Conservation (phyloP, 2,113 vertebrate genomes). For the Solea solea region DNA sequence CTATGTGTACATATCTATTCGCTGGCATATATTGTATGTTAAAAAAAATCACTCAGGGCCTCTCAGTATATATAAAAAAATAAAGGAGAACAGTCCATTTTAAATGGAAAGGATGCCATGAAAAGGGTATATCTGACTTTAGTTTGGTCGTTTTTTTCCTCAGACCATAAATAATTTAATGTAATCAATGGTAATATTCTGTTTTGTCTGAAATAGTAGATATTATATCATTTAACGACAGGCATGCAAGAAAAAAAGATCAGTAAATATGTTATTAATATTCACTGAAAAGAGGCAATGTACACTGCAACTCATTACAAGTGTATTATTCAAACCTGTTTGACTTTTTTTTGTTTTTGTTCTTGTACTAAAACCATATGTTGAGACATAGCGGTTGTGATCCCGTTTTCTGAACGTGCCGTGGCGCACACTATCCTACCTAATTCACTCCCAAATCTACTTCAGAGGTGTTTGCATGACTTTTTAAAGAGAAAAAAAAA, state of each 20-base stretch:
- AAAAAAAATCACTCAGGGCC: conserved; percentile 83
- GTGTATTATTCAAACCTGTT: conserved; percentile 79
- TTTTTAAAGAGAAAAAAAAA: conserved; percentile 48
- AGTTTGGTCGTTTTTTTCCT: conserved; percentile 75
- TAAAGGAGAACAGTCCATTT: conserved; percentile 82
- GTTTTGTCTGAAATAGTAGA: conserved; percentile 80
- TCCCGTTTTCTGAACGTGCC: conserved; percentile 74
- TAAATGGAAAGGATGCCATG: conserved; percentile 79
- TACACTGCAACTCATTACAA: conserved; percentile 79
- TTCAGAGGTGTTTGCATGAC: conserved; percentile 86
- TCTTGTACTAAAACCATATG: conserved; percentile 79
- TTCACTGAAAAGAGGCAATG: conserved; percentile 79
- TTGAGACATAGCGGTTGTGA: conserved; percentile 79
- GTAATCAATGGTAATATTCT: conserved; percentile 82
- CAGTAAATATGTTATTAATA: conserved; percentile 74
- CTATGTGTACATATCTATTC: conserved; percentile 86
- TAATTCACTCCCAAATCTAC: conserved; percentile 82
- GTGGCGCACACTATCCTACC: conserved; percentile 80
- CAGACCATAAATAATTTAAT: conserved; percentile 82
- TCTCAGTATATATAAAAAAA: conserved; percentile 80
- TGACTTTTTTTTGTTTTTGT: conserved; percentile 73
- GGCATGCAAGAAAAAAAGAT: conserved; percentile 82
- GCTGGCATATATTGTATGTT: conserved; percentile 85
- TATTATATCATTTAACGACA: conserved; percentile 80
- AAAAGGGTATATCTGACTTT: conserved; percentile 80